Evolutionary conservation across 2,113 vertebrate species (phyloP), one percentile per base, ranked within the genome.

Genomic region (Mastomys natalensis): DNA sequence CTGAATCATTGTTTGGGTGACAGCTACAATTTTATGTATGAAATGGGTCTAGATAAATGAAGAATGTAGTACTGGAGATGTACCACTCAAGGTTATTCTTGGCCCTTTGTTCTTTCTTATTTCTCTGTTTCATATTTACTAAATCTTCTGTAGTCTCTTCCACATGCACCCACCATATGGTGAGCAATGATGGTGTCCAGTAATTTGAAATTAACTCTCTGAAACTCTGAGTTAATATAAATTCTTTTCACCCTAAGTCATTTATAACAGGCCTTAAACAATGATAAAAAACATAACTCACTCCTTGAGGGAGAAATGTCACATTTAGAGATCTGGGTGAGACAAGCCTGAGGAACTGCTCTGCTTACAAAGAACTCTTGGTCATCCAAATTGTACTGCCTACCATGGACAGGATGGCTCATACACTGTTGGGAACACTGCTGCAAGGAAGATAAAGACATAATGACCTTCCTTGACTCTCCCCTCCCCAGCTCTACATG

Each of bases 371-470:
- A 19, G 17, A 60, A 48, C 9, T 43, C 81, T 87, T 19, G 3
- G 45, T 21, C 60, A 40, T 0, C 0, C 66, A 60, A 0, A 1
- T 2, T 16, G 16, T 7, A 7, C 15, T 43, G 34, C 0, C 72
- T 60, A 48, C 16, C n/a, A 9, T 60, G 26, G 21, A 5, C 26
- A 43, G 11, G 29, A 7, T 0, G 11, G 37, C 0, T 72, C n/a
- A 26, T 4, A 13, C 45, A 31, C 37, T 84, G 19, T 9, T 13
- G 8, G 17, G 16, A 4, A 16, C 13, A 24, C 34, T 3, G 1
- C 12, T 5, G 8, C 62, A 43, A 29, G 37, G 45, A n/a, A 2
- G 21, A 10, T 6, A 8, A 16, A 9, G 22, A 34, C 5, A 5
- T 12, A 3, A 37, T 26, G 45, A 6, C 15, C 24, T 60, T 1